phyloP scores from a whole-genome alignment of 1,140 invertebrate species.

The Brachionus plicatilis region DNA sequence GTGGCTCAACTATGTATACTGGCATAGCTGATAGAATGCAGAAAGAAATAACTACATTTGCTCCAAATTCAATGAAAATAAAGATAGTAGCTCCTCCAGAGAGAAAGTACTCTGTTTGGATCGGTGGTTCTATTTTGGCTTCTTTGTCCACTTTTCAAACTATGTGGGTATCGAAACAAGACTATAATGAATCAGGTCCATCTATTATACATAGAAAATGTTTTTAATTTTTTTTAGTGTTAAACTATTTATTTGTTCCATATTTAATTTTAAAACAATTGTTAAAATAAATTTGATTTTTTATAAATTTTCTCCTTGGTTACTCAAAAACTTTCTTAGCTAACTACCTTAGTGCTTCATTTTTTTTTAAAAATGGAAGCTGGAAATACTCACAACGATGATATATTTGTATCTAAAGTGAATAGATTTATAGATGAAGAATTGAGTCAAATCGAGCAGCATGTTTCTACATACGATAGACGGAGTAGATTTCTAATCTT shows the following conservation, averaged over 20 bases:
- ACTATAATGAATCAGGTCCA: constrained; percentile 87
- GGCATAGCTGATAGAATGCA: constrained; percentile 59
- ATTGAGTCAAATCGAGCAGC: neutral
- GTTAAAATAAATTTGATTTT: neutral
- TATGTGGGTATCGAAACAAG: constrained; percentile 84
- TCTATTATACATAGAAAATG: constrained; percentile 88
- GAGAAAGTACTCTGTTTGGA: constrained; percentile 56
- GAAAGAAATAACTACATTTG: constrained; percentile 59
- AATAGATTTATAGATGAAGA: neutral
- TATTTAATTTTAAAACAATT: constrained; percentile 58
- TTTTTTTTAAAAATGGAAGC: neutral
- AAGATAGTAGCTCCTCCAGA: constrained; percentile 58
- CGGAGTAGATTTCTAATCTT: neutral
- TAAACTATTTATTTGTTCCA: constrained; percentile 59
- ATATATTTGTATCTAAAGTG: neutral
- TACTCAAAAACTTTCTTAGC: neutral
- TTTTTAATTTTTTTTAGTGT: constrained; percentile 65
- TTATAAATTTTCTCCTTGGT: neutral
- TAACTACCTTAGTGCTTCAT: neutral
- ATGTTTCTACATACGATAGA: neutral
- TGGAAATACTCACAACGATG: neutral
- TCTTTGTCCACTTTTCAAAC: constrained; percentile 61
- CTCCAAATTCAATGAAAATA: constrained; percentile 57
- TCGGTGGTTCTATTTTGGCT: constrained; percentile 55
- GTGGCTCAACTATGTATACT: constrained; percentile 60